Base-by-base conservation (phyloP, 2,797 vertebrate genomes). In the Glossophaga mutica region DNA sequence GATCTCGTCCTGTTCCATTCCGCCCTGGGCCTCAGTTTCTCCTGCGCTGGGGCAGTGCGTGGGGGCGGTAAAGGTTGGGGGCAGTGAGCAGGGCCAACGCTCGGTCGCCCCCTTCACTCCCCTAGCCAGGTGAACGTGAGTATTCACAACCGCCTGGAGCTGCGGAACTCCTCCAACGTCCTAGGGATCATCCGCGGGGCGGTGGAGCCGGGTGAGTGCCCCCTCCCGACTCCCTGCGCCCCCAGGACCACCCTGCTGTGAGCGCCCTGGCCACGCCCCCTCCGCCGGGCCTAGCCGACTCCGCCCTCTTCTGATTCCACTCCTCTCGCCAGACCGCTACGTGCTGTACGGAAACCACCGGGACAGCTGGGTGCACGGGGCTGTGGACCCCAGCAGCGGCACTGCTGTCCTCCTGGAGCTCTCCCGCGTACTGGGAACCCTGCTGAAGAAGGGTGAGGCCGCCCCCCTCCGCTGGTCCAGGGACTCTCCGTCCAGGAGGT, bases 311-410 rank as follows among this genome's bases (percentile, higher is more conserved):
- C 84, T 70, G 48, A 70, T 48, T 55, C 29, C 26, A 0, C 18
- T n/a, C 26, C 44, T 89, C 59, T 52, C 73, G 16, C 48, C 97
- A 99, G 99, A 99, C 97, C 98, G 99, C 85, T 99, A 99, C 0
- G 99, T 99, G 77, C 98, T 99, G 9, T 99, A 99, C 1, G 99
- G 99, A 7, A 99, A 99, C 98, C 99, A 99, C 98, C 98, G 99
- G 50, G 99, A 99, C 98, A 99, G 99, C 84, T 99, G 99, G 99
- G 99, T 99, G 2, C 99, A 99, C 0, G 99, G 99, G 0, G 99
- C 99, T 4, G 99, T 99, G 11, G 99, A 99, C 96, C 99, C 99
- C 11, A 99, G 99, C 98, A 99, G 99, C 0, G 99, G 99, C 46
- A 99, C 99, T 0, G 98, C 99, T 0, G 99, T 99, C 55, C 99